Evolutionary conservation across 2,113 vertebrate genomes (phyloP), one percentile per base, ranked within the genome.

Genomic region (Tenrec ecaudatus): DNA sequence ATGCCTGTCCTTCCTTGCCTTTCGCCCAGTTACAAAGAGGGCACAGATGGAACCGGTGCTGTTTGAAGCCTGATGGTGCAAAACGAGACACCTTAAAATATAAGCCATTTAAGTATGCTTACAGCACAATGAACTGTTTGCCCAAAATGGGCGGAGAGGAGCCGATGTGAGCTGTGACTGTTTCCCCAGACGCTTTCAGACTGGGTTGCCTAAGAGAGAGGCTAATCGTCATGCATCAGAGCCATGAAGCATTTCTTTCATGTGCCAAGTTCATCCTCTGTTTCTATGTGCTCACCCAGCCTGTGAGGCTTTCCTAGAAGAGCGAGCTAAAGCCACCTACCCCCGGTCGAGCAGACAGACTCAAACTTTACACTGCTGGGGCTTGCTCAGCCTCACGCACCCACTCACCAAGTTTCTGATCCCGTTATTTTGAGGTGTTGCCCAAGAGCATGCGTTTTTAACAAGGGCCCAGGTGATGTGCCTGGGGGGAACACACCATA

Each of bases 81-180:
- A 76, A 93, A 84, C 38, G 62, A 64, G 68, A 77, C 19, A 33
- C 31, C 38, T 11, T 58, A 43, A 93, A 88, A 91, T 12, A 88
- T 12, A 88, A 84, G 29, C 19, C 23, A 83, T 64, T 60, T 58
- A 31, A 76, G 12, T 89, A 66, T 86, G 11, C 22, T 91, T 82
- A 4, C 66, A 62, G 71, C 33, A 86, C 75, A 87, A 89, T 75
- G 79, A 12, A 89, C 11, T 80, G 20, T 81, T 69, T 17, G 2
- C 4, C 60, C 73, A 84, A 20, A 25, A 66, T 62, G 76, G 36
- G 47, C 9, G 47, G 9, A 53, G 12, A 53, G 12, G 12, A 53
- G 11, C 9, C 11, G 47, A 53, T 10, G 47, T 53, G 11, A 53
- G 47, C 47, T 53, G 43, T 47, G 58, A 2, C 79, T 88, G 6